Evolutionary conservation across 2,888 invertebrate genomes (phyloP), one percentile per base, ranked within the genome.

Genomic region (Phalangium opilio): DNA sequence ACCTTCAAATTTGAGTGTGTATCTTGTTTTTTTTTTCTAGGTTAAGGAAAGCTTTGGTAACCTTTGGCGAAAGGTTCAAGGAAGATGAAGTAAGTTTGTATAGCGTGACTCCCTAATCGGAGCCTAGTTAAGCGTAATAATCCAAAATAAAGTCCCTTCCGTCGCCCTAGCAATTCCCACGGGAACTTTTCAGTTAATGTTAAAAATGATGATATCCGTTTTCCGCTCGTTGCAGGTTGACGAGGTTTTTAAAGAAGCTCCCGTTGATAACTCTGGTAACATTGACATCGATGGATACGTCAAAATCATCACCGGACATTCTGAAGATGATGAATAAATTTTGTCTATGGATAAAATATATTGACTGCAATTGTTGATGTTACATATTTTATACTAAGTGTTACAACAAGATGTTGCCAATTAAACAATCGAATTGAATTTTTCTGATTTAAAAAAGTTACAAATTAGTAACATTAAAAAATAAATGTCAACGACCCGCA

Each of bases 31-130:
- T 27, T n/a, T 41, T 14, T 51, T 48, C 21, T 59, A 78, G 81
- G 67, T 74, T 90, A 72, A 81, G 86, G 71, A 83, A 84, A 71
- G 83, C 85, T 60, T 77, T 90, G 66, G 81, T 83, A 79, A 83
- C 82, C 71, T 90, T 81, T 77, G 89, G 90, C 59, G 89, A 90
- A 67, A 89, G 84, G 73, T 89, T 90, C 78, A 72, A 45, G 8
- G 46, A 50, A 17, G 44, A 52, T 12, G 58, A 58, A 43, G 49
- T 52, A 46, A 49, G 12, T n/a, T n/a, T n/a, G n/a, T n/a, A n/a
- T n/a, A n/a, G n/a, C n/a, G n/a, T n/a, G n/a, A n/a, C n/a, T n/a
- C n/a, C n/a, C n/a, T n/a, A n/a, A n/a, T n/a, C n/a, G n/a, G n/a
- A n/a, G n/a, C n/a, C n/a, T n/a, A n/a, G n/a, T n/a, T n/a, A n/a